Base-by-base conservation (phyloP, 2,797 vertebrate genomes). In the Sebastes dallii region DNA sequence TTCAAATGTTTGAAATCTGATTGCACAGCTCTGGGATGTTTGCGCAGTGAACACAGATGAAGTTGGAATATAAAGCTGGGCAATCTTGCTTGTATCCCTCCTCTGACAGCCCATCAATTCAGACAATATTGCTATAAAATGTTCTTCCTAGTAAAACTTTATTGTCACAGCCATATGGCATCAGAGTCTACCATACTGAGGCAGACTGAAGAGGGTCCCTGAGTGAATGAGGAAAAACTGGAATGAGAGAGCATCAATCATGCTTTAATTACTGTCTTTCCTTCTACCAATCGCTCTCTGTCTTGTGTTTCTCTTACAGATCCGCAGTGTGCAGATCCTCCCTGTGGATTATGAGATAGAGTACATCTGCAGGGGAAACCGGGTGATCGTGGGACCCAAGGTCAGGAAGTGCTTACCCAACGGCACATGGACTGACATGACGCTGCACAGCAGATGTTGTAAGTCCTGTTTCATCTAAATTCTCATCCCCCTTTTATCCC, bases 341-440 rank as follows among this genome's bases (percentile, higher is more conserved):
- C 98, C 98, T 0, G 95, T 97, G 88, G 97, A 98, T 94, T 99
- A 99, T 64, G 98, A 99, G 95, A 98, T 99, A 7, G 98, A 99
- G 90, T 98, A 98, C 81, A 97, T 99, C 82, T 99, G 98, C 87
- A 93, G 98, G 36, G 96, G 96, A 8, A 97, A 97, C 90, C 94
- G 97, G 10, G 96, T 97, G 87, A 96, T 98, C 13, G 96, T 97
- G 68, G 98, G 98, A 22, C 97, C 98, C 64, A 98, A 98, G 76
- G 98, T 99, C 81, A 96, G 97, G 75, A 98, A 98, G 90, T 99
- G 98, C 81, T 95, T 98, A 46, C 94, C 95, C 58, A 94, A 98
- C 10, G 97, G 97, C 75, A 97, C 96, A 34, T 99, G 98, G 98
- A 98, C 98, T 0, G 96, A 98, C 74, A 98, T 98, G 56, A 92